Percentiles rank a stretch among this genome's conserved stretches.
These are phyloP conservation scores for Ammospiza caudacuta DNA, from an alignment of 2,113 vertebrate genomes.

Conservation along the genomic window DNA sequence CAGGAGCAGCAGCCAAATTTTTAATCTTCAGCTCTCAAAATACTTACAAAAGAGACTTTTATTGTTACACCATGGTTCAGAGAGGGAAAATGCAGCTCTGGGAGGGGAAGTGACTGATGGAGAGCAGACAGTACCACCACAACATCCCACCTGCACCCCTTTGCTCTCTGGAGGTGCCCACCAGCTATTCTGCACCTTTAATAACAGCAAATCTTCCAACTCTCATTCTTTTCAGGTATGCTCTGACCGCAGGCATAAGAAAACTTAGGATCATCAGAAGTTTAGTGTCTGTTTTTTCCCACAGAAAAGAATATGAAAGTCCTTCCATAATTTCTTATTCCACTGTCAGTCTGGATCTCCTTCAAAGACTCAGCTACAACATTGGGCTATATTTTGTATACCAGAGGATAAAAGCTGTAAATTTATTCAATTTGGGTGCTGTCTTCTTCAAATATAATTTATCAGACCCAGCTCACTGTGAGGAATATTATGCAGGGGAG, in stretches of 20 bases:
- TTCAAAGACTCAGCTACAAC: background rate
- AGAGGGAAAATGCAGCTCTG: background rate
- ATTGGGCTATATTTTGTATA: background rate
- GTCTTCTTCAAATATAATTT: background rate
- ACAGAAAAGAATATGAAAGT: background rate
- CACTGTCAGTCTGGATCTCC: background rate
- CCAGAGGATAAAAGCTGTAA: slow-evolving; percentile 5
- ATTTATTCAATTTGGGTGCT: background rate
- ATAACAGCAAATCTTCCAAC: background rate
- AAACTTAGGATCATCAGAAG: background rate
- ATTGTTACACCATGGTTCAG: rapidly evolving
- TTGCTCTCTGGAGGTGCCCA: background rate
- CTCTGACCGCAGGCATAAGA: background rate
- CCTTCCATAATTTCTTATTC: background rate
- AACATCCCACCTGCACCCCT: background rate
- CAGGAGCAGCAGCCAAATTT: background rate
- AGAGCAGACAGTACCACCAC: background rate
- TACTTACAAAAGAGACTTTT: background rate
- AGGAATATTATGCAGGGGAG: background rate
- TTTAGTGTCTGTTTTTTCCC: background rate
- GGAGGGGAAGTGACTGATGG: background rate
- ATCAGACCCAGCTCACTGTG: background rate
- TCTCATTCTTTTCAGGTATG: background rate
- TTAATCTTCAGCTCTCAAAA: background rate
- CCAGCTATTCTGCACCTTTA: background rate